phyloP scores from a whole-genome alignment of 2,113 vertebrate species.

The Mirounga angustirostris region DNA sequence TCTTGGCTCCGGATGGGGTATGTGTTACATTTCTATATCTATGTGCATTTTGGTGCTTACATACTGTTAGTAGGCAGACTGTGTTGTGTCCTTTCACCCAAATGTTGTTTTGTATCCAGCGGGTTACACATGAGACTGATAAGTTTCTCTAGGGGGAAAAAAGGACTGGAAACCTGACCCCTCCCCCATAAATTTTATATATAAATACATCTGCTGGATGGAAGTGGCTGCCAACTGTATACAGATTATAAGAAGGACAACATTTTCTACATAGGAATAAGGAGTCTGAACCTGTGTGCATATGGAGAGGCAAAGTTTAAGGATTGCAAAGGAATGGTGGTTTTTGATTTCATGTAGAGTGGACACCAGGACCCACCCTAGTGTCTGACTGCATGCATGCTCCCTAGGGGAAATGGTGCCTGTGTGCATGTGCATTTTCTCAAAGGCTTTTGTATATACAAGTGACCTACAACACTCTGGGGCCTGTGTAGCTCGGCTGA shows the following conservation, averaged over 20 bases:
- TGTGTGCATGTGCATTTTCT: accelerated
- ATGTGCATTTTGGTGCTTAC: neutral
- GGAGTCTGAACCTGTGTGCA: neutral
- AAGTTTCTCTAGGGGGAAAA: neutral
- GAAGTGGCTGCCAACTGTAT: neutral
- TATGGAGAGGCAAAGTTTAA: neutral
- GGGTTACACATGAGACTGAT: neutral
- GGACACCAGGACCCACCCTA: neutral
- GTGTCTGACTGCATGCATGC: neutral
- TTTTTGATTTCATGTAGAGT: neutral
- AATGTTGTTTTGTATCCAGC: neutral
- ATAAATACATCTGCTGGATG: neutral
- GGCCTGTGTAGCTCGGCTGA: neutral
- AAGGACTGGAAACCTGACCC: neutral
- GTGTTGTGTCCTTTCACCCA: neutral
- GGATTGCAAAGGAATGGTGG: neutral
- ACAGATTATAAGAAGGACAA: neutral
- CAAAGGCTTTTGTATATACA: neutral
- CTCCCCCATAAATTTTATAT: neutral
- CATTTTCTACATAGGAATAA: neutral
- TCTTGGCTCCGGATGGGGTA: neutral
- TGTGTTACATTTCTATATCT: neutral
- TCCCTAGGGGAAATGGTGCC: neutral
- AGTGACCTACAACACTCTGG: neutral
- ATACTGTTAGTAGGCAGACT: neutral